Percentiles rank a stretch among this genome's conserved stretches.
Evolutionary conservation across 1,140 invertebrate genomes (phyloP).

Genomic region (Tetragnatha versicolor): DNA sequence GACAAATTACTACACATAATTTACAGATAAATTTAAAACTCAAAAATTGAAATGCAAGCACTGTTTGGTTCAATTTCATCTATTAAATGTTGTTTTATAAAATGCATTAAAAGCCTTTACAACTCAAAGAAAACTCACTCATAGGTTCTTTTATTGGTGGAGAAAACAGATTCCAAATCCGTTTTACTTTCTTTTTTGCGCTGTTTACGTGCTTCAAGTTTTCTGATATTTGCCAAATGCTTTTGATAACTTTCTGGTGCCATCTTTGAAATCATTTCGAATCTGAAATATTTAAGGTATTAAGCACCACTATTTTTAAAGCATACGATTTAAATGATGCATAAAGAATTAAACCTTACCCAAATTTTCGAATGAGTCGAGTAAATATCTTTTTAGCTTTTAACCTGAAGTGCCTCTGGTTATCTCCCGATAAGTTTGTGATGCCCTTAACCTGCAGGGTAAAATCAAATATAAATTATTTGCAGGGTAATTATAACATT

Average conservation of each 20-base stretch:
- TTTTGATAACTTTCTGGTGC: slow-evolving; percentile 77
- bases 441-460: slow-evolving; percentile 62
- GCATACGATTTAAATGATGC: too few species aligned
- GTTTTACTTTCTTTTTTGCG: slow-evolving; percentile 66
- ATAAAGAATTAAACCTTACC: slow-evolving; percentile 62
- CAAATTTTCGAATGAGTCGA: slow-evolving; percentile 82
- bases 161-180: slow-evolving; percentile 65
- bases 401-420: slow-evolving; percentile 80
- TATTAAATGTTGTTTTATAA: too few species aligned
- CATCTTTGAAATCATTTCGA: slow-evolving; percentile 74
- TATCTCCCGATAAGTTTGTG: slow-evolving; percentile 80
- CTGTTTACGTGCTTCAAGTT: slow-evolving; percentile 77
- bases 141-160: slow-evolving; percentile 21
- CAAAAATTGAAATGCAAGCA: too few species aligned
- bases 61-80: too few species aligned
- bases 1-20: too few species aligned
- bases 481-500: too few species aligned
- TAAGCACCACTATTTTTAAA: too few species aligned
- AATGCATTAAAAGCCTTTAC: too few species aligned
- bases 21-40: too few species aligned
- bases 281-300: too few species aligned
- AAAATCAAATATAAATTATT: too few species aligned
- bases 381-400: slow-evolving; percentile 83
- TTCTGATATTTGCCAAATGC: slow-evolving; percentile 81
- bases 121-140: slow-evolving; percentile 37